Base-by-base conservation (phyloP, 2,797 vertebrate species). In the Aselliscus stoliczkanus region DNA sequence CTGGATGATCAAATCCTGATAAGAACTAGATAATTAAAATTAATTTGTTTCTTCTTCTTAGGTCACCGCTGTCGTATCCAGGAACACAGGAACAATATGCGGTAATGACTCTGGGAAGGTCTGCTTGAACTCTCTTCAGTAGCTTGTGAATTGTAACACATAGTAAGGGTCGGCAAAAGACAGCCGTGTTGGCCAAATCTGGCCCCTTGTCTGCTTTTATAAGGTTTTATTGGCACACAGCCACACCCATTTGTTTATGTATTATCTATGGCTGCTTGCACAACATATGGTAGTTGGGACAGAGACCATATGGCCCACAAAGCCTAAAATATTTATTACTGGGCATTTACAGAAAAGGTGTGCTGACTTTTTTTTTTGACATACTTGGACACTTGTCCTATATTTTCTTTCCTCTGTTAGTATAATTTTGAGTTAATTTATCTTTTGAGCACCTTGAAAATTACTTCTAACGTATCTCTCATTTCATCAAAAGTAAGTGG, bases 51-150 rank as follows among this genome's bases (percentile, higher is more conserved):
- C 92, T 97, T 96, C 37, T 54, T 96, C 92, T 81, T 96, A 99
- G 99, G 98, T 99, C 99, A 87, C 99, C 99, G 7, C 98, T 99
- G 97, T 99, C 99, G 7, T 99, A 99, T 97, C 99, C 99, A 96
- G 99, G 99, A 96, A 98, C 98, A 0, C 99, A 99, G 97, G 99
- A 99, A 20, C 99, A 99, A 86, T 99, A 99, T 99, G 99, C 99
- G 99, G 99, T 99, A 98, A 99, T 80, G 25, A 84, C 79, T 54
- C 70, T 27, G 90, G 88, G 96, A 62, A 76, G 62, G n/a, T 54
- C 39, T 84, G 17, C 69, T 34, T 44, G 62, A n/a, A 56, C 56
- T 27, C 75, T 76, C 52, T 69, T 75, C 80, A 21, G 54, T 75
- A 79, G 60, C 58, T n/a, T 75, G 60, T 25, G 82, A 69, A 39